These are phyloP conservation scores for Megalops atlanticus DNA, from an alignment of 2,113 vertebrate species.

Conservation along the genomic window DNA sequence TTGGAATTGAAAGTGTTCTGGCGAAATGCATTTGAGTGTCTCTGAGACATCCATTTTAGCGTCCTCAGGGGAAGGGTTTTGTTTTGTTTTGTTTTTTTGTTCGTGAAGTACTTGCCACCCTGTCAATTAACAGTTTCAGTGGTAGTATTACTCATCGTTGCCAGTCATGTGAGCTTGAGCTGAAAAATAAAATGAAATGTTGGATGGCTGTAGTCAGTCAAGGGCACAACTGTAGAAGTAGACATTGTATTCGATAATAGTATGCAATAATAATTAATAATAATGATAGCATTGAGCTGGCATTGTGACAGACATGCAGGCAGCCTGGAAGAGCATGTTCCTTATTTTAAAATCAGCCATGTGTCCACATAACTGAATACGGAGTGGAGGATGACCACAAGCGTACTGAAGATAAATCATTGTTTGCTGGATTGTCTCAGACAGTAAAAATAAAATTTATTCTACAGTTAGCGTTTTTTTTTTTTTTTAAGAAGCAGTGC, in stretches of 20 bases:
- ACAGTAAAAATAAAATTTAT: conserved; percentile 41
- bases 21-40: neutral
- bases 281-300: too few species aligned
- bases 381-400: conserved; percentile 44
- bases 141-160: too few species aligned
- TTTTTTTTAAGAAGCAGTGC: neutral
- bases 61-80: neutral
- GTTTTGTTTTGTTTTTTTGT: neutral
- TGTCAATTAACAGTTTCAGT: neutral
- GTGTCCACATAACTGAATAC: conserved; percentile 51
- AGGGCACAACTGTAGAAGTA: too few species aligned
- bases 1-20: neutral
- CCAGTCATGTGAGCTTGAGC: too few species aligned
- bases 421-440: conserved; percentile 40
- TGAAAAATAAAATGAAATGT: too few species aligned
- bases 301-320: too few species aligned
- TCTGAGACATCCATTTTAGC: neutral
- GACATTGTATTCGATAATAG: too few species aligned
- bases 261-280: conserved; percentile 7
- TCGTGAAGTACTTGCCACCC: neutral
- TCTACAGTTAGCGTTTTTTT: conserved; percentile 43
- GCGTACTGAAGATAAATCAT: conserved; percentile 54
- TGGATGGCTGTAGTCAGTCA: too few species aligned
- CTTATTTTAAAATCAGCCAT: conserved; percentile 55
- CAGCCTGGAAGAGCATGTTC: too few species aligned